Percentiles rank a stretch among this genome's conserved stretches.
phyloP scores from a whole-genome alignment of 2,888 invertebrate genomes.

The Drosophila paramelanica region DNA sequence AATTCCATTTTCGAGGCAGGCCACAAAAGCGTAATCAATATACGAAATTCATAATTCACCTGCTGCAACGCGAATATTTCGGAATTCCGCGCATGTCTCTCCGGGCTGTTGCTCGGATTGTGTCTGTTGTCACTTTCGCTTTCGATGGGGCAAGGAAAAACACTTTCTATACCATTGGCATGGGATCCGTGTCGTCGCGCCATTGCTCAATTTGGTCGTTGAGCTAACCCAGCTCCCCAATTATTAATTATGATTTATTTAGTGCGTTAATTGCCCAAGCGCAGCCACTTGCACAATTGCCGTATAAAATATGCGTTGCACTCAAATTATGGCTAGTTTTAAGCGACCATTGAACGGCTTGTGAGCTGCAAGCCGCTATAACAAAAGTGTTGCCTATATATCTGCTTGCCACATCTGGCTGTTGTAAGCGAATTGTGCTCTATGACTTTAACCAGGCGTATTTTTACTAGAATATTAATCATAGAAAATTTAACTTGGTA shows the following conservation, averaged over 20 bases:
- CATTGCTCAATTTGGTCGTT: conserved; percentile 38
- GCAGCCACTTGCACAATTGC: conserved; percentile 24
- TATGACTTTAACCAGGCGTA: background rate
- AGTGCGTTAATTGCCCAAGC: conserved; percentile 32
- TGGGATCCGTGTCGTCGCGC: conserved; percentile 17
- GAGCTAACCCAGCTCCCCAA: conserved; percentile 16
- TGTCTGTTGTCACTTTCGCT: conserved; percentile 67
- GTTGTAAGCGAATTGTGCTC: background rate
- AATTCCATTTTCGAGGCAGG: conserved; percentile 56
- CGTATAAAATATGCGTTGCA: conserved; percentile 52
- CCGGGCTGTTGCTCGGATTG: background rate
- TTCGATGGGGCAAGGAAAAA: conserved; percentile 59
- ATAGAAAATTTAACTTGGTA: too few species aligned
- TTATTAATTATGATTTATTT: conserved; percentile 59
- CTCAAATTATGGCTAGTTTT: conserved; percentile 50
- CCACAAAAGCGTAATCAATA: conserved; percentile 59
- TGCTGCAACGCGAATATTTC: conserved; percentile 43
- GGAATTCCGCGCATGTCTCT: conserved; percentile 63
- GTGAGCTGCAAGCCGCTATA: conserved; percentile 23
- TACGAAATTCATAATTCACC: conserved; percentile 74
- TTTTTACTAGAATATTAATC: background rate
- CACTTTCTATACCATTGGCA: conserved; percentile 73
- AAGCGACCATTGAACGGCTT: conserved; percentile 28
- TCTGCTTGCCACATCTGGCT: conserved; percentile 10
- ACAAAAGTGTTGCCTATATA: conserved; percentile 47